Base-by-base conservation (phyloP, 2,113 vertebrate genomes). In the Dipodomys ordii region DNA sequence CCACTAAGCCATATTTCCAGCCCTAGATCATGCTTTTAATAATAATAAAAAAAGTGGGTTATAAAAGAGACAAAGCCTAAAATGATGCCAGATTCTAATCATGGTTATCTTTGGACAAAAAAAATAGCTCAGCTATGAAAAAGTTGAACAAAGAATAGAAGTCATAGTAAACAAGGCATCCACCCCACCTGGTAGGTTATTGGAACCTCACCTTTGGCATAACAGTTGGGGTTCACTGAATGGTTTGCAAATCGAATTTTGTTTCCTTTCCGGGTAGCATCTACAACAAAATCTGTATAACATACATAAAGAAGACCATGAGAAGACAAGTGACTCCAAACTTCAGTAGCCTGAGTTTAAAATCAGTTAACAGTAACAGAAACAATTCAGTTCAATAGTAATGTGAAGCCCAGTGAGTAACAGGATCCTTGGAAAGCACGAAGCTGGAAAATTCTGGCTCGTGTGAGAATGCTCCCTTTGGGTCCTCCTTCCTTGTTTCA, bases 191-290 rank as follows among this genome's bases (percentile, higher is more conserved):
- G 87, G 13, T 4, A 25, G 4, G 2, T 23, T 23, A 5, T 74
- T 62, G n/a, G 9, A 5, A n/a, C 30, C 98, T 97, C 97, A 99
- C 99, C 99, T 99, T 99, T 99, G 30, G 99, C 99, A 6, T 99
- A 99, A 97, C 99, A 99, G 96, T 99, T 99, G 83, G 99, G 99
- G 97, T 99, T 99, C 95, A 99, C 99, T 0, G 99, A 99, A 97
- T 99, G 99, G 97, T 99, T 99, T 96, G 99, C 99, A 97, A 99
- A 99, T 93, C 99, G 99, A 97, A 99, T 99, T 98, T 99, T 99
- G 97, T 99, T 99, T 97, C 99, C 99, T 98, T 99, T 99, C 60
- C 99, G 98, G 2, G 99, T 99, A 93, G 99, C 99, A 0, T 99
- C 99, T 84, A 99, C 99, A 65, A 99, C 99, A 98, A 99, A 99